These are phyloP conservation scores for Aphis gossypii DNA, from an alignment of 1,140 invertebrate species.

Conservation along the genomic window DNA sequence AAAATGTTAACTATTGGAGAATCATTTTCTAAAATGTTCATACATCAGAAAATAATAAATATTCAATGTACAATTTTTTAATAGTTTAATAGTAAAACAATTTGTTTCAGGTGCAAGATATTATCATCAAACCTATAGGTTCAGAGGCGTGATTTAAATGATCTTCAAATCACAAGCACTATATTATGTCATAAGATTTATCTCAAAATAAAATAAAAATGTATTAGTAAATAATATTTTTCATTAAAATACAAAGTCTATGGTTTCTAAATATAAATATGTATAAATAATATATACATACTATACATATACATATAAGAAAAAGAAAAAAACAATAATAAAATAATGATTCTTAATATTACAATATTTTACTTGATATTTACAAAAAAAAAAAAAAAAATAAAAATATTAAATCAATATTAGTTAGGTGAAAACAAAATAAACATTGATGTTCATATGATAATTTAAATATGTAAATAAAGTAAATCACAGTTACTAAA, in stretches of 20 bases:
- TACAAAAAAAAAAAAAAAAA: conserved; percentile 1
- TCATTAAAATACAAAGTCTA: background rate
- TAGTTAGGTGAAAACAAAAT: background rate
- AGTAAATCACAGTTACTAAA: conserved; percentile 51
- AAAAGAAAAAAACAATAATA: background rate
- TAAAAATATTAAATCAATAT: background rate
- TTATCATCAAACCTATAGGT: conserved; percentile 59
- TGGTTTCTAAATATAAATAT: background rate
- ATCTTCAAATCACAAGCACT: background rate
- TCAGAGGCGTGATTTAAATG: conserved; percentile 33
- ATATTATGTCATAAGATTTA: background rate
- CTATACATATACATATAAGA: background rate
- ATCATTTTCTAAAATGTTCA: background rate
- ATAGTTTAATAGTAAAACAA: background rate
- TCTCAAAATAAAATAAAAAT: conserved; percentile 29
- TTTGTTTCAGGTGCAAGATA: conserved; percentile 59
- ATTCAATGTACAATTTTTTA: background rate
- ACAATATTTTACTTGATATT: conserved; percentile 19
- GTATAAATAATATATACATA: background rate
- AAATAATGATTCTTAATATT: conserved; percentile 41
- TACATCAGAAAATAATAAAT: background rate
- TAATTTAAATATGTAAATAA: conserved; percentile 13
- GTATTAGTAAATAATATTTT: background rate
- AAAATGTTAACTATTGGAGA: background rate
- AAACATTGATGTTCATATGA: background rate